These are phyloP conservation scores for Kryptolebias ocellatus DNA, from an alignment of 2,797 vertebrate genomes.

Conservation along the genomic window DNA sequence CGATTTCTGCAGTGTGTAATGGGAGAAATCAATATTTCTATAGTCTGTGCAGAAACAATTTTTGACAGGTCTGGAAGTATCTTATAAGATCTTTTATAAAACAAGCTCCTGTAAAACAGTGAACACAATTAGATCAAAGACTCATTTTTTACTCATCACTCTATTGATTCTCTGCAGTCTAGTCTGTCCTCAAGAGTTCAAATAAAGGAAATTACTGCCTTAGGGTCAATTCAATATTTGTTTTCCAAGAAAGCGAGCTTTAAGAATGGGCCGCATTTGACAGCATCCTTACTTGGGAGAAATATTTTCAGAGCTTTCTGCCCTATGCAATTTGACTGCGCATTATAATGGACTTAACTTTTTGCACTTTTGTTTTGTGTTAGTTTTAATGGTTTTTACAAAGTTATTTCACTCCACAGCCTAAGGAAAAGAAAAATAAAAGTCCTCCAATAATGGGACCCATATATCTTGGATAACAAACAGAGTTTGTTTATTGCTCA, in stretches of 20 bases:
- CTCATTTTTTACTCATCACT: constrained; percentile 18
- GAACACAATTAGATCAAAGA: constrained; percentile 14
- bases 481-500: not conserved
- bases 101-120: constrained; percentile 9
- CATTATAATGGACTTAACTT: not conserved
- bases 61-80: constrained; percentile 10
- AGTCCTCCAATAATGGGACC: too few relatives aligned
- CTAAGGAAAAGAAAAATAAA: not conserved
- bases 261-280: not conserved
- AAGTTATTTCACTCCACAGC: not conserved
- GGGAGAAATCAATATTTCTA: not conserved
- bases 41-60: not conserved
- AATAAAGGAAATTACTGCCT: constrained; percentile 27
- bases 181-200: constrained; percentile 23
- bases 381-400: too few relatives aligned
- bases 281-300: constrained; percentile 14
- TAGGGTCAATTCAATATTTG: constrained; percentile 6
- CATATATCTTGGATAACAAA: not conserved
- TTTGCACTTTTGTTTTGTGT: not conserved
- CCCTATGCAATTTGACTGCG: not conserved
- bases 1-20: not conserved
- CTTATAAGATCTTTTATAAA: constrained; percentile 6
- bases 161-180: constrained; percentile 37
- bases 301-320: constrained; percentile 12
- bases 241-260: not conserved